phyloP scores from a whole-genome alignment of 2,113 vertebrate genomes.

The Engraulis encrasicolus region DNA sequence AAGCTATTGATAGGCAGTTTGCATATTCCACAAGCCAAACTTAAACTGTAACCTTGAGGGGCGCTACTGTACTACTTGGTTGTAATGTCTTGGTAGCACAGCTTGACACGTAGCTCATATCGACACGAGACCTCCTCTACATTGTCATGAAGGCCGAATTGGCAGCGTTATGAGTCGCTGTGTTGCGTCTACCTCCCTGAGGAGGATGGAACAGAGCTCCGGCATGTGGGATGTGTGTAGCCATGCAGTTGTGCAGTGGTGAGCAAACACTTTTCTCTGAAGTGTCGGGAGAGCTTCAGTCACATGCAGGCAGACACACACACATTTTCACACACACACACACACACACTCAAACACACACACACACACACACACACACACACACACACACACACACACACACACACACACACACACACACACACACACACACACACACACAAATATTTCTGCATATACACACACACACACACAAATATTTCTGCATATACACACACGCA shows the following conservation, averaged over 20 bases:
- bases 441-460: too few species aligned
- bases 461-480: neutral
- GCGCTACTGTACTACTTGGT: too few species aligned
- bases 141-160: constrained; percentile 2
- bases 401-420: neutral
- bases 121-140: too few species aligned
- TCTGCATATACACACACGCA: neutral
- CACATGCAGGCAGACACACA: too few species aligned
- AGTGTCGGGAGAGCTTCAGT: too few species aligned
- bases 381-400: neutral
- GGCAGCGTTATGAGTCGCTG: neutral
- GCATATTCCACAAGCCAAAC: too few species aligned
- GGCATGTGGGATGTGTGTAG: neutral
- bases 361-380: neutral
- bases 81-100: too few species aligned
- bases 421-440: neutral
- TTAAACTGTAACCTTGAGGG: too few species aligned
- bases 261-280: neutral
- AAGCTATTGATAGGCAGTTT: too few species aligned
- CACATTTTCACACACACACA: neutral
- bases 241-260: neutral
- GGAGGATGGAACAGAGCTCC: neutral
- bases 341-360: neutral
- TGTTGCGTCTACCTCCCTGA: neutral
- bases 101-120: too few species aligned